Percentiles rank a stretch among this genome's conserved stretches.
Evolutionary conservation across 2,113 vertebrate genomes (phyloP).

Genomic region (Tragelaphus strepsiceros): DNA sequence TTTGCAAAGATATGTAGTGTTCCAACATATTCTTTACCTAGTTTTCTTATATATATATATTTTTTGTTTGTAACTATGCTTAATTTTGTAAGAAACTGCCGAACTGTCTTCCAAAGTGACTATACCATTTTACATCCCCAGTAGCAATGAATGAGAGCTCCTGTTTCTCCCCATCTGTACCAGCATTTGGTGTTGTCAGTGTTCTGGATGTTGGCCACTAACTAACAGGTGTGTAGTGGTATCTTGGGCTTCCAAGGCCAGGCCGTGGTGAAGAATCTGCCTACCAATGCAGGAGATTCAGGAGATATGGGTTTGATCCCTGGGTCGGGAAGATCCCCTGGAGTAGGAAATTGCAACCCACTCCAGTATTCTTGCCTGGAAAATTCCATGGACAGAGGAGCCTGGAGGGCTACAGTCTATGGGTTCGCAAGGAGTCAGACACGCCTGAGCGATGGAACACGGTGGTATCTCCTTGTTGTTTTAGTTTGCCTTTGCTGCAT

Average conservation of each 20-base stretch:
- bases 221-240: background rate
- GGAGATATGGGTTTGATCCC: background rate
- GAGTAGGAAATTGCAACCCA: background rate
- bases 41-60: background rate
- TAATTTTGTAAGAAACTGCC: background rate
- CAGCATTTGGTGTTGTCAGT: background rate
- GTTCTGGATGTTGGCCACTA: background rate
- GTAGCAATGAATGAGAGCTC: background rate
- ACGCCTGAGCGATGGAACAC: rapidly evolving
- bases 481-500: background rate
- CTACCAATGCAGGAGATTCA: background rate
- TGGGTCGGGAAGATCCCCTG: background rate
- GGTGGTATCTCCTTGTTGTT: background rate
- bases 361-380: background rate
- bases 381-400: background rate
- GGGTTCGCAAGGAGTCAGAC: background rate
- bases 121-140: background rate
- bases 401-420: background rate
- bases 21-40: rapidly evolving
- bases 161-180: background rate
- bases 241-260: background rate
- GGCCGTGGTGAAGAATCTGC: background rate
- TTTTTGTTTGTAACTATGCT: background rate
- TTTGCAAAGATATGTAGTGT: rapidly evolving
- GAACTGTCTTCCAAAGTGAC: background rate